Conservation (phyloP, 2,797 vertebrate species). For the Mormyrus hasselquistii region DNA sequence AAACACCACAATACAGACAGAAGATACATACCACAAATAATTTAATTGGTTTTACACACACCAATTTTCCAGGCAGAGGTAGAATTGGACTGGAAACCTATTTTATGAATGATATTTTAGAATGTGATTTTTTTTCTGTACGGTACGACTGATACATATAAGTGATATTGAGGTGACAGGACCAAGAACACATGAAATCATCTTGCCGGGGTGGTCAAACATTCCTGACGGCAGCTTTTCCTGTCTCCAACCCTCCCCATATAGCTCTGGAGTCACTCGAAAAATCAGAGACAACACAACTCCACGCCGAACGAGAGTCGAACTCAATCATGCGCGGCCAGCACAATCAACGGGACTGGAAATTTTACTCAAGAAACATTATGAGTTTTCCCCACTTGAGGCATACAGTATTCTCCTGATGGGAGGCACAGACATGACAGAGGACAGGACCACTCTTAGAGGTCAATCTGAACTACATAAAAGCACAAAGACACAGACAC, state of each 20-base stretch:
- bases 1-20: not conserved
- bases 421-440: not conserved
- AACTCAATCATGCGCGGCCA: not conserved
- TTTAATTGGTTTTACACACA: not conserved
- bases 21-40: not conserved
- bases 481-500: not conserved
- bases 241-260: not conserved
- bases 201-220: conserved; percentile 37
- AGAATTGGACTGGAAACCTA: not conserved
- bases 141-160: not conserved
- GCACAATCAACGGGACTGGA: not conserved
- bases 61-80: not conserved
- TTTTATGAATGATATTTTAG: not conserved
- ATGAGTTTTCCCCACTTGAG: not conserved
- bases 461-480: not conserved
- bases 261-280: not conserved
- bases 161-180: conserved; percentile 18
- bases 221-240: conserved; percentile 25
- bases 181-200: conserved; percentile 32
- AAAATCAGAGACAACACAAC: not conserved
- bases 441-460: not conserved
- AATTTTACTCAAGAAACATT: not conserved
- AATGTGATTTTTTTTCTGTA: not conserved
- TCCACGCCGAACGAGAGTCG: not conserved
- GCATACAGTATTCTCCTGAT: not conserved